phyloP scores from a whole-genome alignment of 2,113 vertebrate species.

The Scatophagus argus region DNA sequence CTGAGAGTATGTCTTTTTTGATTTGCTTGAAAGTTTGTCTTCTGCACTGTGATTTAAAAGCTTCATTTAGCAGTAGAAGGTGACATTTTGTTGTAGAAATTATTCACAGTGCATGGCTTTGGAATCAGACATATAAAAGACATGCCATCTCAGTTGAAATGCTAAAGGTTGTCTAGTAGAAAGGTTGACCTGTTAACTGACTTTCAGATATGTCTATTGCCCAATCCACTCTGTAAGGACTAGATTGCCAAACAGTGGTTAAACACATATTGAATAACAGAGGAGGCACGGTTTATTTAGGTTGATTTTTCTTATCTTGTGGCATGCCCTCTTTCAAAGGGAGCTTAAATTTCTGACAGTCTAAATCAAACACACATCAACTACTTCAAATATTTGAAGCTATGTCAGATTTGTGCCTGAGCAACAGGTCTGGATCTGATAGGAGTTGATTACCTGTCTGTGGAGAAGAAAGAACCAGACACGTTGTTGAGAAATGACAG shows the following conservation, averaged over 20 bases:
- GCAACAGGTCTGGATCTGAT: conserved; percentile 59
- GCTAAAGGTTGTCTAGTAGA: conserved; percentile 34
- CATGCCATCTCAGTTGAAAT: conserved; percentile 25
- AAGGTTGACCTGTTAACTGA: conserved; percentile 39
- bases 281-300: conserved; percentile 10
- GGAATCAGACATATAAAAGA: conserved; percentile 47
- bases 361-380: conserved; percentile 41
- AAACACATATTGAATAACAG: conserved; percentile 17
- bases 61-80: conserved; percentile 34
- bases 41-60: conserved; percentile 50
- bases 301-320: conserved; percentile 27
- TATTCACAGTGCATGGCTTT: conserved; percentile 39
- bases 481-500: conserved; percentile 40
- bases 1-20: conserved; percentile 10
- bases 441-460: conserved; percentile 59
- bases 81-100: conserved; percentile 38
- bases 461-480: conserved; percentile 44
- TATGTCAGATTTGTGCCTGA: conserved; percentile 32
- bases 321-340: conserved; percentile 17
- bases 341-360: conserved; percentile 33
- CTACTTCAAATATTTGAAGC: conserved; percentile 52
- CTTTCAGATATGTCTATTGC: conserved; percentile 1
- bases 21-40: conserved; percentile 43
- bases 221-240: not conserved
- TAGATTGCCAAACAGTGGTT: not conserved